A percentile compares a stretch with the other conserved stretches of the same genome.
Conservation (phyloP, 2,888 invertebrate species). For the Adineta ricciae region DNA sequence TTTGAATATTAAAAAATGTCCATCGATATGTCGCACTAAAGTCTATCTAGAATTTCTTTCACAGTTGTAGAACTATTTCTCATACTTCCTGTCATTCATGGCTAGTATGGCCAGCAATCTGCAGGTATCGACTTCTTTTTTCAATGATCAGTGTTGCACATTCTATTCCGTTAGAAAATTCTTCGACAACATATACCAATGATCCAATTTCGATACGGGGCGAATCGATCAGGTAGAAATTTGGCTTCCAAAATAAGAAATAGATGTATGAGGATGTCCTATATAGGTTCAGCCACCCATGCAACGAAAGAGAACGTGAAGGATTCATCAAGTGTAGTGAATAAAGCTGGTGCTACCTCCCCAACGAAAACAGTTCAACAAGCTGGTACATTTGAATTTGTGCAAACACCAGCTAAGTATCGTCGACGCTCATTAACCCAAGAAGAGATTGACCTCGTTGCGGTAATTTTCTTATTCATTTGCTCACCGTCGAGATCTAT, state of each 20-base stretch:
- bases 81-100: background rate
- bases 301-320: background rate
- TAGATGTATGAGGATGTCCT: background rate
- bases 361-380: background rate
- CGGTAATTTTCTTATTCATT: slow-evolving; percentile 22
- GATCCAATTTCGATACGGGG: slow-evolving; percentile 1
- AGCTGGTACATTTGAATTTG: slow-evolving; percentile 19
- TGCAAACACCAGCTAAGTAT: slow-evolving; percentile 28
- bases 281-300: background rate
- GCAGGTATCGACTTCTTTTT: background rate
- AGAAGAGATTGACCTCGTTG: slow-evolving; percentile 26
- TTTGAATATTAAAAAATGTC: background rate
- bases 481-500: background rate
- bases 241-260: background rate
- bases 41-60: background rate
- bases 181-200: background rate
- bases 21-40: background rate
- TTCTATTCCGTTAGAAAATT: background rate
- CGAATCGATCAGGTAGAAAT: background rate
- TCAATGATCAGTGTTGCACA: background rate
- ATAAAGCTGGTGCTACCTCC: background rate
- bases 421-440: slow-evolving; percentile 1
- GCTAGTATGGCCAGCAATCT: background rate
- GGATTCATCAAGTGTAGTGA: background rate
- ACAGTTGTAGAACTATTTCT: background rate